phyloP scores from a whole-genome alignment of 2,888 invertebrate species.

The Serripes groenlandicus region DNA sequence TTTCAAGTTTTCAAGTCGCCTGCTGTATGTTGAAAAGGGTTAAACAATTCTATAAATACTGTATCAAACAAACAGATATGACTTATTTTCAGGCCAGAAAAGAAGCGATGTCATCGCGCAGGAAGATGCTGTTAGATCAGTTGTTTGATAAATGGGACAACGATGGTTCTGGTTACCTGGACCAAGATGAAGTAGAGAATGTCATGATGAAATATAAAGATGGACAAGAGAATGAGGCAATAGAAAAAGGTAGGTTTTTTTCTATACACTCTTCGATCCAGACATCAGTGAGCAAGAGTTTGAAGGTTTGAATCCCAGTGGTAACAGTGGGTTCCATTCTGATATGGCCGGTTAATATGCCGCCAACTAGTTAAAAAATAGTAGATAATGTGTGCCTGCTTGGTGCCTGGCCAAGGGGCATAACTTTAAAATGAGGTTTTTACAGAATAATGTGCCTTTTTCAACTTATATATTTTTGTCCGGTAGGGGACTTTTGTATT shows the following conservation, averaged over 20 bases:
- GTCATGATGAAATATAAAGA: slow-evolving; percentile 85
- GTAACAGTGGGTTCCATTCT: no score
- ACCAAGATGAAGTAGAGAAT: slow-evolving; percentile 83
- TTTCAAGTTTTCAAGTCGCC: neutral
- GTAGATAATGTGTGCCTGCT: no score
- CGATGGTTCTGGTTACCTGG: slow-evolving; percentile 85
- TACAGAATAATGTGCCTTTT: no score
- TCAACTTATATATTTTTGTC: no score
- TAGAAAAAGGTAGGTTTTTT: slow-evolving; percentile 79
- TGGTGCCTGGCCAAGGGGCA: no score
- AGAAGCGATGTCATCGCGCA: slow-evolving; percentile 81
- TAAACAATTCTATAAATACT: neutral
- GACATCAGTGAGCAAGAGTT: no score
- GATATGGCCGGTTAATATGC: no score
- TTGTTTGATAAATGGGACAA: slow-evolving; percentile 87
- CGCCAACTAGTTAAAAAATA: no score
- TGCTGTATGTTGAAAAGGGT: neutral
- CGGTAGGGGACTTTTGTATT: no score
- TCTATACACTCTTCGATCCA: no score
- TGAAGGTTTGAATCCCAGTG: no score
- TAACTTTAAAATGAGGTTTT: no score
- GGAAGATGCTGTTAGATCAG: slow-evolving; percentile 82
- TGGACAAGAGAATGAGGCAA: slow-evolving; percentile 83
- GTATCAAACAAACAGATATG: neutral
- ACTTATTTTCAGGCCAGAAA: slow-evolving; percentile 76